Percentiles rank a stretch among this genome's conserved stretches.
Conservation (phyloP, 2,888 invertebrate genomes). For the Osmoderma eremita region DNA sequence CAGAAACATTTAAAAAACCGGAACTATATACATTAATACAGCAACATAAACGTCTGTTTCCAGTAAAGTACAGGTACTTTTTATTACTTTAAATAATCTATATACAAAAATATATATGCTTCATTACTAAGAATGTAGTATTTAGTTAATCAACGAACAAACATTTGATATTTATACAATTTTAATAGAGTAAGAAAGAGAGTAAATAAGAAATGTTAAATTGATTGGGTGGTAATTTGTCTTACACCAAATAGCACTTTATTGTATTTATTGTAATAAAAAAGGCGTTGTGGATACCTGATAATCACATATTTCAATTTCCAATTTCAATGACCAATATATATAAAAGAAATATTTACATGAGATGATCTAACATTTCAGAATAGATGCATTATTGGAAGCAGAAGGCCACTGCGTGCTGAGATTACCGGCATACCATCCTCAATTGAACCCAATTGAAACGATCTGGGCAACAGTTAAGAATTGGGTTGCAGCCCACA, state of each 20-base stretch:
- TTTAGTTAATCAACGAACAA: too few relatives aligned
- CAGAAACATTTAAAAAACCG: slow-evolving; percentile 15
- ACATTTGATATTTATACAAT: background rate
- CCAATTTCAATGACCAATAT: too few relatives aligned
- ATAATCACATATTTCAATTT: too few relatives aligned
- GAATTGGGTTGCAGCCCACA: slow-evolving; percentile 15
- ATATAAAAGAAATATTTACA: too few relatives aligned
- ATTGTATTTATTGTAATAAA: background rate
- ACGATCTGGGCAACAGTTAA: slow-evolving; percentile 37
- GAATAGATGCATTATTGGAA: slow-evolving; percentile 24
- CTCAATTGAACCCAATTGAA: slow-evolving; percentile 32
- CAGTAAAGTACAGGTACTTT: background rate
- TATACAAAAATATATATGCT: too few relatives aligned
- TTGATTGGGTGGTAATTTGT: too few relatives aligned
- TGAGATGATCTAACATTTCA: background rate
- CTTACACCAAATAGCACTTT: too few relatives aligned
- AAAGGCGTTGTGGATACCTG: too few relatives aligned
- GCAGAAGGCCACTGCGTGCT: slow-evolving; percentile 10
- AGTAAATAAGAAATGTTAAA: background rate
- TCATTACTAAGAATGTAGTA: too few relatives aligned
- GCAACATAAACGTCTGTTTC: background rate
- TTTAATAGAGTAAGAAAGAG: background rate
- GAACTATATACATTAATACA: slow-evolving; percentile 1
- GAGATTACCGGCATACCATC: slow-evolving; percentile 27
- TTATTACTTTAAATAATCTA: too few relatives aligned